Base-by-base conservation (phyloP, 2,888 invertebrate species). In the Brenthis ino region DNA sequence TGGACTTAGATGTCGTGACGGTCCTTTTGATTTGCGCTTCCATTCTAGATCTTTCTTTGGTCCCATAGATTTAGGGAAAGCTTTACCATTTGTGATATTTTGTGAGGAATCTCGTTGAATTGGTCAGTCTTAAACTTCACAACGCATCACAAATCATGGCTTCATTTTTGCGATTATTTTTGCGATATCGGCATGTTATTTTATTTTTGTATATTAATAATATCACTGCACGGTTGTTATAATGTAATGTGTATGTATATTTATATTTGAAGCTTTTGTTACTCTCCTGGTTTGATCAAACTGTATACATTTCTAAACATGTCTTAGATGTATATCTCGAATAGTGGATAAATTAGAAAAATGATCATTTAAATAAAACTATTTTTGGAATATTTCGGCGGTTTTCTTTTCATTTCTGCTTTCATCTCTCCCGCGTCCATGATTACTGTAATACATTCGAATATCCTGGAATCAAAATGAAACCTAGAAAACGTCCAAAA, bases 101-200 rank as follows among this genome's bases (percentile, higher is more conserved):
- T 81, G 82, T 82, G 82, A 80, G 77, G 77, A 70, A 58, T 67
- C 68, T 37, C 37, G 6, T 71, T 33, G 57, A 64, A 56, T 28
- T 43, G 56, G 56, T 57, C 20, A 56, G 57, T 63, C 20, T 57
- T 61, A 43, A 60, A 54, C 72, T 65, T 72, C 75, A 76, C 75
- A 70, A 73, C 60, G 72, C 67, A 71, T 82, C 83, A 80, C 80
- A 78, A 81, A 68, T 77, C 81, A 80, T 79, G 65, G 79, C 80
- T 79, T 78, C 64, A 61, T 11, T 53, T 63, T 51, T 53, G 43
- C 63, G 77, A 78, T 79, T 80, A 72, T 74, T 78, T 72, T 72
- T 66, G 69, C 72, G 56, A 68, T 68, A 58, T 70, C n/a, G 65
- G 75, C 75, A 76, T 74, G 73, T 64, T 71, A 72, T 75, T 72